These are phyloP conservation scores for Actinia equina DNA, from an alignment of 64 coral and sea anemone species.

Conservation along the genomic window DNA sequence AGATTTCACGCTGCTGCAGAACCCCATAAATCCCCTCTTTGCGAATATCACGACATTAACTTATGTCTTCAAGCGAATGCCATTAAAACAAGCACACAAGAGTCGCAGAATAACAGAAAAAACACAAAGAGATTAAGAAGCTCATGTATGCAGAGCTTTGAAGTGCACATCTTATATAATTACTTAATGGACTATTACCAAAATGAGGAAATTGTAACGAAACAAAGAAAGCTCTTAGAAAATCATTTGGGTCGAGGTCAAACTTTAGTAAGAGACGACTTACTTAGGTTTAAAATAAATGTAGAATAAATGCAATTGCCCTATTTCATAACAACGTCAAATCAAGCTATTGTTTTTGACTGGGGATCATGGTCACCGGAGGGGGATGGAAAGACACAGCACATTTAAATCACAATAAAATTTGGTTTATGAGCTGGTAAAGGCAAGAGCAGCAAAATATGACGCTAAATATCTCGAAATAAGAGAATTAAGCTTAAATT, in stretches of 20 bases:
- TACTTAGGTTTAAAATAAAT: neutral
- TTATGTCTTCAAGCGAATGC: slow-evolving; percentile 16
- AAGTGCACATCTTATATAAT: slow-evolving; percentile 25
- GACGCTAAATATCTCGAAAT: too few relatives aligned
- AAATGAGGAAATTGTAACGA: slow-evolving; percentile 12
- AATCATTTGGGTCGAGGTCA: neutral
- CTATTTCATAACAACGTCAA: too few relatives aligned
- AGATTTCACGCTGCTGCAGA: neutral
- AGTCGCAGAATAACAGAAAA: slow-evolving; percentile 26
- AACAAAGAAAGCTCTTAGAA: neutral
- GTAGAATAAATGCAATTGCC: too few relatives aligned
- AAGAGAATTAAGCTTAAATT: too few relatives aligned
- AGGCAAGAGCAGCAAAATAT: too few relatives aligned
- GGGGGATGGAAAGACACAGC: too few relatives aligned
- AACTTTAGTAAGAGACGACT: neutral
- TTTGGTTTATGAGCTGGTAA: too few relatives aligned
- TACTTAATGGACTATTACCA: slow-evolving; percentile 37
- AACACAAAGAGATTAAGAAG: slow-evolving; percentile 19
- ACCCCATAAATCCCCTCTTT: slow-evolving; percentile 29
- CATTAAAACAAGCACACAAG: slow-evolving; percentile 35
- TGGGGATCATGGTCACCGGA: too few relatives aligned
- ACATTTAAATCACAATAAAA: too few relatives aligned
- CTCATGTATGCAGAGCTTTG: slow-evolving; percentile 45
- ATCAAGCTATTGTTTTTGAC: too few relatives aligned
- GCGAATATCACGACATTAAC: slow-evolving; percentile 7